Evolutionary conservation across 2,888 invertebrate species (phyloP), one percentile per base, ranked within the genome.

Genomic region (Mellilla xanthometata): DNA sequence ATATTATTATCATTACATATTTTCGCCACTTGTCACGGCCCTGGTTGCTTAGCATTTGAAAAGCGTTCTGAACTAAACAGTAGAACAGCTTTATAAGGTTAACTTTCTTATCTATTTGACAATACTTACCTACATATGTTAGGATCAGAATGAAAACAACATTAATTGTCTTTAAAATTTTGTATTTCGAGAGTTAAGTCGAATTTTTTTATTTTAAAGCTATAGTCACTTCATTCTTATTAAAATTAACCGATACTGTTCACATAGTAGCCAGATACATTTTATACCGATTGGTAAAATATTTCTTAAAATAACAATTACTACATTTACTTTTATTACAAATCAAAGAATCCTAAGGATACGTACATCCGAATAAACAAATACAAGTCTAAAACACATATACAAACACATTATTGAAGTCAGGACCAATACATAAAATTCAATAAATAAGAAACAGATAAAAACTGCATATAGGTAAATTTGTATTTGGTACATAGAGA

Each of bases 191-290:
- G 76, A 81, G 73, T 60, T 78, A 77, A 81, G 78, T 75, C 75
- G 64, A 74, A 70, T 65, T 60, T 52, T 52, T 62, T 56, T 65
- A 60, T 52, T 53, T 63, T 56, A 51, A 53, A 62, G 51, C 56
- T 66, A 62, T 69, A 54, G 87, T 86, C 87, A 87, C 87, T 87
- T 87, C 87, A 87, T 85, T 84, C 65, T 82, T 84, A 85, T 85
- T 81, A 81, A 60, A 59, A 65, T 54, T 42, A 54, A 53, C 55
- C 33, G 3, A 19, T 19, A 19, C 19, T 3, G 6, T 19, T 4
- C 19, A 19, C 6, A 19, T 4, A 19, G n/a, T n/a, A n/a, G n/a
- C n/a, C n/a, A n/a, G n/a, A n/a, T n/a, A n/a, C n/a, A n/a, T n/a
- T n/a, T n/a, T n/a, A n/a, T n/a, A n/a, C 15, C 15, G 2, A 1